Evolutionary conservation across 2,888 invertebrate species (phyloP).

Genomic region (Drosophila multiciliata): DNA sequence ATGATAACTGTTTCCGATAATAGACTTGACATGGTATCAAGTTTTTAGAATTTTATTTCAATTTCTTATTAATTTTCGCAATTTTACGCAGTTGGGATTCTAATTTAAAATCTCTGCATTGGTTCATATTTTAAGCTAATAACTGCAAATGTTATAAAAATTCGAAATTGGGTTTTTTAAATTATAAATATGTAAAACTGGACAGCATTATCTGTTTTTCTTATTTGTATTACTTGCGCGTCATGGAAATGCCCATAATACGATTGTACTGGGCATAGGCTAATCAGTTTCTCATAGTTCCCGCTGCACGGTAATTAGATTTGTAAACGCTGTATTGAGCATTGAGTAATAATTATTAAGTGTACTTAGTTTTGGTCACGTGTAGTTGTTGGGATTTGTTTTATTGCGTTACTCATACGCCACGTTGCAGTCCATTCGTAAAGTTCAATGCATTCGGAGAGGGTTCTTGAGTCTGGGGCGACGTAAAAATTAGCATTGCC

Average conservation of each 20-base stretch:
- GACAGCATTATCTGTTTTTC: not conserved
- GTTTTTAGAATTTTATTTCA: not conserved
- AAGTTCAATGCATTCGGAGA: slow-evolving; percentile 72
- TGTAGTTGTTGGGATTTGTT: slow-evolving; percentile 29
- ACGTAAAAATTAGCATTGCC: slow-evolving; percentile 54
- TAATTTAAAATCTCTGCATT: not conserved
- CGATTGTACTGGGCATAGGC: not conserved
- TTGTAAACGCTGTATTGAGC: slow-evolving; percentile 10
- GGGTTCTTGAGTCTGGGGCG: slow-evolving; percentile 44
- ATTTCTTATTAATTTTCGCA: not conserved
- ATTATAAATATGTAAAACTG: not conserved
- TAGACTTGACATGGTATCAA: not conserved
- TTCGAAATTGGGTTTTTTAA: not conserved
- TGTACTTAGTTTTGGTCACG: slow-evolving; percentile 48
- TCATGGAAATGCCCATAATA: not conserved
- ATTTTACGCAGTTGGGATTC: not conserved
- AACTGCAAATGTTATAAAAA: not conserved
- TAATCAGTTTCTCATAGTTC: not conserved
- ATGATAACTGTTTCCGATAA: not conserved
- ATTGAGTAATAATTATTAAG: slow-evolving; percentile 6
- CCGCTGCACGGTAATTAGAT: slow-evolving; percentile 19
- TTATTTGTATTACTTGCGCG: not conserved
- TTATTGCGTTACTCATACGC: slow-evolving; percentile 66
- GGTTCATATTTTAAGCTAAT: not conserved
- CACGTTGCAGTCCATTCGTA: slow-evolving; percentile 63